phyloP scores from a whole-genome alignment of 2,797 vertebrate species.

The Gymnopithys bicolor region DNA sequence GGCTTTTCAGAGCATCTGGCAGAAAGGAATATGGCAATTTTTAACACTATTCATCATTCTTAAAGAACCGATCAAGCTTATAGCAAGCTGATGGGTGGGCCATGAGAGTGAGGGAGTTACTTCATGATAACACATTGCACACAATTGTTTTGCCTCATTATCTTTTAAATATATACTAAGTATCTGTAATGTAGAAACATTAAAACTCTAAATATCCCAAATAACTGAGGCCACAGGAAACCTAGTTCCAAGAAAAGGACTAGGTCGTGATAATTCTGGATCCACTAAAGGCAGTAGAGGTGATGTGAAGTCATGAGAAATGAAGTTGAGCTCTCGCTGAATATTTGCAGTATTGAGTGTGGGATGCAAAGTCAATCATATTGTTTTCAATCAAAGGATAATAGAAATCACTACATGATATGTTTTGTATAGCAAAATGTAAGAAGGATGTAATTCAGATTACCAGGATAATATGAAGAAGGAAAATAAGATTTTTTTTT shows the following conservation, averaged over 20 bases:
- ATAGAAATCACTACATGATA: not conserved
- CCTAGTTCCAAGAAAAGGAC: not conserved
- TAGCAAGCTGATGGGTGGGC: not conserved
- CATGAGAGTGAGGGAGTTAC: not conserved
- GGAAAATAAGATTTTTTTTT: not conserved
- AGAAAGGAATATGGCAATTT: conserved; percentile 28
- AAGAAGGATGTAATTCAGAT: not conserved
- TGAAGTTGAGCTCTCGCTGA: not conserved
- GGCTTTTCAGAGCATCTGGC: conserved; percentile 53
- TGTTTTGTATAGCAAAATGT: not conserved
- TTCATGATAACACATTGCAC: not conserved
- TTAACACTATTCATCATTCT: conserved; percentile 51
- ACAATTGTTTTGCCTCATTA: not conserved
- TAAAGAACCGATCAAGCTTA: conserved; percentile 47
- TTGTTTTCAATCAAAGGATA: not conserved
- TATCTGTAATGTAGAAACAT: not conserved
- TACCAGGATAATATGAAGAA: not conserved
- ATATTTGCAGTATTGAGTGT: not conserved
- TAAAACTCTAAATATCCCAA: not conserved
- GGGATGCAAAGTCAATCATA: not conserved
- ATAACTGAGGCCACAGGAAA: not conserved
- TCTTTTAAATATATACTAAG: conserved; percentile 4
- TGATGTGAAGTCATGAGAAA: not conserved
- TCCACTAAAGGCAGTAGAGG: not conserved
- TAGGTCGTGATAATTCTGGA: not conserved